Conservation (phyloP, 2,888 invertebrate genomes). For the Cancer borealis region DNA sequence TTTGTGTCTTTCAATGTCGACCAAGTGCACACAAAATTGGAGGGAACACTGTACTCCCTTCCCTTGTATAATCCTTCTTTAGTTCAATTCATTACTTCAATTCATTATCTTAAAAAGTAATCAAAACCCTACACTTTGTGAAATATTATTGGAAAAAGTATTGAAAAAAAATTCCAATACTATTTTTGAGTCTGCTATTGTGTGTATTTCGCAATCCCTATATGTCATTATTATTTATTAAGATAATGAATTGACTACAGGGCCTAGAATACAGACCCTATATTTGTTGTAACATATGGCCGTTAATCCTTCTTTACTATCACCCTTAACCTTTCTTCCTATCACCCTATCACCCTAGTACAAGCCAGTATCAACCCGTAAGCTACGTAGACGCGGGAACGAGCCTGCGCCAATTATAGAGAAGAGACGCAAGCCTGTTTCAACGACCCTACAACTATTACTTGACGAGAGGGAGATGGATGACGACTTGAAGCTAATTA, state of each 20-base stretch:
- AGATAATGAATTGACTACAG: too few species aligned
- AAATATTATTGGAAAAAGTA: too few species aligned
- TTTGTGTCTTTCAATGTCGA: too few species aligned
- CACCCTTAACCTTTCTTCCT: not conserved
- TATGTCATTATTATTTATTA: too few species aligned
- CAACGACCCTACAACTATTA: constrained; percentile 91
- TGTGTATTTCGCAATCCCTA: too few species aligned
- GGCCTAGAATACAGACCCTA: too few species aligned
- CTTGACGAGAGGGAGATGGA: constrained; percentile 94
- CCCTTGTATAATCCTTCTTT: not conserved
- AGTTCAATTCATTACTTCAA: not conserved
- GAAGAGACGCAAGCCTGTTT: constrained; percentile 87
- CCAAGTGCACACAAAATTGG: too few species aligned
- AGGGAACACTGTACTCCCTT: not conserved
- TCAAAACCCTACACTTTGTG: too few species aligned
- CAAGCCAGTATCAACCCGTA: constrained; percentile 97
- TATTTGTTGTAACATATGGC: too few species aligned
- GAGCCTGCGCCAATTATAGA: constrained; percentile 95
- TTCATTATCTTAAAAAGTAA: too few species aligned
- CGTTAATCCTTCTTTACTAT: not conserved
- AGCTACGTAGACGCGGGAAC: constrained; percentile 93
- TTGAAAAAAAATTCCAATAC: too few species aligned
- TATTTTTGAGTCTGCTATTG: too few species aligned
- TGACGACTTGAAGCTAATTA: constrained; percentile 90
- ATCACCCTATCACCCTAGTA: constrained; percentile 78